Evolutionary conservation across 2,888 invertebrate species (phyloP), one percentile per base, ranked within the genome.

Genomic region (Noctua fimbriata): DNA sequence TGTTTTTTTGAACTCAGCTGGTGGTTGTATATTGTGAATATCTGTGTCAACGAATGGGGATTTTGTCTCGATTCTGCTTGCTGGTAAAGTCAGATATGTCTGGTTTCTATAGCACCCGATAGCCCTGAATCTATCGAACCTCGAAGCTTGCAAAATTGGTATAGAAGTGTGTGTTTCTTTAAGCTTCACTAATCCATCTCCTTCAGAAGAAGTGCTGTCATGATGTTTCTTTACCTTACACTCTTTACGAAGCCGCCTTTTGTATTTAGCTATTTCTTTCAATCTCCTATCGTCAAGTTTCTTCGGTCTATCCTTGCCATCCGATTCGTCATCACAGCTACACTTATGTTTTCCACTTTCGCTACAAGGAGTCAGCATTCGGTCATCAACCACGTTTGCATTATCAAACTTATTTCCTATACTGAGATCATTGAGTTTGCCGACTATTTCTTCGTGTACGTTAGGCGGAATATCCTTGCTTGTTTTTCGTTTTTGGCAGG

Each of bases 291-390:
- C 97, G 88, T 97, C 96, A 1, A 95, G 82, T 85, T 94, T 95
- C 87, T 95, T 96, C 58, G 94, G 84, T 77, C 94, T 92, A 7
- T 92, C 90, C 21, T 94, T 96, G 60, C 92, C 95, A 89, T 97
- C 97, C 4, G 98, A 98, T 89, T 98, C 98, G 58, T 98, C 98
- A 88, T 98, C 97, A 91, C 98, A 98, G 77, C 97, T 97, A 94
- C 98, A 98, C 86, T 98, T 98, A 92, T 98, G 98, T 92, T 98
- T 98, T 0, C 98, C 98, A 80, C 97, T 98, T 87, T 98, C 97
- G 87, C 98, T 98, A 94, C 98, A 98, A 0, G 97, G 96, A 0
- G 97, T 97, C 87, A 97, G 97, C 97, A 98, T 97, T 86, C 98
- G 95, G 89, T 98, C 98, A 90, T 98, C 98, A 24, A 98, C 94